A percentile compares a stretch with the other conserved stretches of the same genome.
phyloP scores from a whole-genome alignment of 2,113 vertebrate genomes.

The Perca flavescens region DNA sequence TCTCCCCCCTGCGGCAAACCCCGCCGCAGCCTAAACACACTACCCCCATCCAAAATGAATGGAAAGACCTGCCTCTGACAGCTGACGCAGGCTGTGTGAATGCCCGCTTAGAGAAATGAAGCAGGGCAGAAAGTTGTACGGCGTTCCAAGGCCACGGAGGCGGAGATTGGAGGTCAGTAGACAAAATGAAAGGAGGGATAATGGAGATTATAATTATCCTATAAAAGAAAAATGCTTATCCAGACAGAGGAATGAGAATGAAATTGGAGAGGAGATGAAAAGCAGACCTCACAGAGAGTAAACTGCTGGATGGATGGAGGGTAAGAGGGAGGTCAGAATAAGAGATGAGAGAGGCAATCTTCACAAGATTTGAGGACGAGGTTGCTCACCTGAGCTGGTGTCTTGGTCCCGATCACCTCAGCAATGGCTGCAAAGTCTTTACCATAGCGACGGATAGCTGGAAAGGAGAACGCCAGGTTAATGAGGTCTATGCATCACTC shows the following conservation, averaged over 20 bases:
- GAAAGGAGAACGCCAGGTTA: background rate
- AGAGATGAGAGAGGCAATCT: background rate
- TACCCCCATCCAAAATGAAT: too few species aligned
- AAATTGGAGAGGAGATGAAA: conserved; percentile 29
- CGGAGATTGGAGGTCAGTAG: background rate
- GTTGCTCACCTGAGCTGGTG: conserved; percentile 88
- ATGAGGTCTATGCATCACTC: background rate
- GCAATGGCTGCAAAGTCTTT: conserved; percentile 91
- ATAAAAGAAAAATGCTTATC: background rate
- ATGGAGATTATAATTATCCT: conserved; percentile 32
- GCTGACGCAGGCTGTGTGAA: too few species aligned
- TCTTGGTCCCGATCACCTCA: conserved; percentile 93
- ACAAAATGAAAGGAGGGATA: conserved; percentile 10
- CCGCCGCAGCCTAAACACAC: too few species aligned
- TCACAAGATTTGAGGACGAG: background rate
- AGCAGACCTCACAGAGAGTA: conserved; percentile 21
- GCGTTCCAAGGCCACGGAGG: conserved; percentile 33
- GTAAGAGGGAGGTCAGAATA: conserved; percentile 20
- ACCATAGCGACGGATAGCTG: conserved; percentile 91
- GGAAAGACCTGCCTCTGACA: too few species aligned
- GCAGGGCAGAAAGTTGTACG: background rate
- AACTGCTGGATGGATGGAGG: background rate
- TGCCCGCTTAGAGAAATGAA: background rate
- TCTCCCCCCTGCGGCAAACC: too few species aligned
- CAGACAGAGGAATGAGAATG: background rate